Conservation (phyloP, 2,888 invertebrate species). For the Dryobotodes eremita region DNA sequence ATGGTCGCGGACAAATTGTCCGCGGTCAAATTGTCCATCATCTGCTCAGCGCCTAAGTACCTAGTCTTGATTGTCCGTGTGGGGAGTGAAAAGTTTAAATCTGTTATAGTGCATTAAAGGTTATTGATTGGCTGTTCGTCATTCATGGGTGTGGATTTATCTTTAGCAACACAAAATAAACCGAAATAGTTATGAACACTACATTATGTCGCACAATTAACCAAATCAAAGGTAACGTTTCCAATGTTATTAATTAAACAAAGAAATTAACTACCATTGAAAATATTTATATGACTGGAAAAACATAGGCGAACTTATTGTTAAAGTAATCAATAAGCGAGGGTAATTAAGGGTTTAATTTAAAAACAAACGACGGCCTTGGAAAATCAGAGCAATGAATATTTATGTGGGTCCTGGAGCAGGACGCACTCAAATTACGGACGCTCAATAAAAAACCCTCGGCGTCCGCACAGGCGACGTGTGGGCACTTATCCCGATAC, state of each 20-base stretch:
- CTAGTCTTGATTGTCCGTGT: neutral
- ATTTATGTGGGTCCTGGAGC: conserved; percentile 76
- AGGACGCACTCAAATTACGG: conserved; percentile 74
- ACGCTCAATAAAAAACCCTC: conserved; percentile 72
- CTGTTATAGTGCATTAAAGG: conserved; percentile 3
- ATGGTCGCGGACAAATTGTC: too few relatives aligned
- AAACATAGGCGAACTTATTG: conserved; percentile 29
- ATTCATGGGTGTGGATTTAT: conserved; percentile 3
- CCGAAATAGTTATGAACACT: neutral
- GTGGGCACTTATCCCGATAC: conserved; percentile 46
- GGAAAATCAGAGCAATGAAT: conserved; percentile 81
- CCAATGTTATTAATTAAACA: conserved; percentile 16
- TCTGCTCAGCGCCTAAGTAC: neutral
- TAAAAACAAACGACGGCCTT: conserved; percentile 72
- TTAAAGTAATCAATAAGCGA: conserved; percentile 62
- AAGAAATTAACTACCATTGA: conserved; percentile 33
- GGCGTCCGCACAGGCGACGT: conserved; percentile 55
- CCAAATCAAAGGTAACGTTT: neutral
- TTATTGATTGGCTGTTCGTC: conserved; percentile 13
- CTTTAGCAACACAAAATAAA: neutral
- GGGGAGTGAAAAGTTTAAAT: neutral
- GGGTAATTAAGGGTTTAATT: conserved; percentile 71
- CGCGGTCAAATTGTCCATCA: too few relatives aligned
- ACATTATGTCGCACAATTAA: neutral
- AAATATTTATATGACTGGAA: conserved; percentile 6